These are phyloP conservation scores for Takifugu flavidus DNA, from an alignment of 2,113 vertebrate genomes.

Conservation along the genomic window DNA sequence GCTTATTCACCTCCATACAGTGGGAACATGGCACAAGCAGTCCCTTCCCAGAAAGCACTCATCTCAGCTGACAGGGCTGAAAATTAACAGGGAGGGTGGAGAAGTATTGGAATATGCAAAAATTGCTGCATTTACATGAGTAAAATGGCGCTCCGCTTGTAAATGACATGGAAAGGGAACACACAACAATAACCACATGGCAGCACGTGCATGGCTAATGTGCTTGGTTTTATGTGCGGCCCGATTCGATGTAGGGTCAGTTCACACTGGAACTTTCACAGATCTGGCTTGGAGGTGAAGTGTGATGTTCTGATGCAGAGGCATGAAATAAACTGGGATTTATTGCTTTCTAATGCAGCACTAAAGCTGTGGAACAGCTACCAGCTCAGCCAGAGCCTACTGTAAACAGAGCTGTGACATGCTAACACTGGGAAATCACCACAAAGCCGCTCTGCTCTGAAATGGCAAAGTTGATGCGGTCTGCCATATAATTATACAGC, in stretches of 20 bases:
- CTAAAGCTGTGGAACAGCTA: slow-evolving; percentile 76
- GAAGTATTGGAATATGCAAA: slow-evolving; percentile 23
- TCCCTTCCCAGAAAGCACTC: slow-evolving; percentile 51
- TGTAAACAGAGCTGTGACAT: slow-evolving; percentile 69
- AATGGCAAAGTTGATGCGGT: slow-evolving; percentile 56
- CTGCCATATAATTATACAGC: slow-evolving; percentile 63
- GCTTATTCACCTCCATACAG: slow-evolving; percentile 59
- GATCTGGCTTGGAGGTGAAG: slow-evolving; percentile 81
- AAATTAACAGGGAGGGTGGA: slow-evolving; percentile 47
- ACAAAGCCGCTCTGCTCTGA: slow-evolving; percentile 57
- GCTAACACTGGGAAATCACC: slow-evolving; percentile 37
- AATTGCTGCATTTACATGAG: slow-evolving; percentile 33
- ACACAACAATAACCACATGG: too few species aligned
- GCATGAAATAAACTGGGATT: slow-evolving; percentile 73
- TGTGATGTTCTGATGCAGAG: slow-evolving; percentile 80
- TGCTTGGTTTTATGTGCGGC: slow-evolving; percentile 37
- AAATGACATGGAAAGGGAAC: neutral
- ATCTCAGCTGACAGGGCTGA: slow-evolving; percentile 53
- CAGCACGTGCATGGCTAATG: neutral
- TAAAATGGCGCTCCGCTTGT: slow-evolving; percentile 30
- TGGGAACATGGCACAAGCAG: slow-evolving; percentile 54
- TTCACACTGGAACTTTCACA: slow-evolving; percentile 74
- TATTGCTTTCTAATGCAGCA: slow-evolving; percentile 77
- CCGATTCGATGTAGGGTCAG: slow-evolving; percentile 50
- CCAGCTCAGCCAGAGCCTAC: slow-evolving; percentile 56